Evolutionary conservation across 2,888 invertebrate species (phyloP).

Genomic region (Tipula helvola): DNA sequence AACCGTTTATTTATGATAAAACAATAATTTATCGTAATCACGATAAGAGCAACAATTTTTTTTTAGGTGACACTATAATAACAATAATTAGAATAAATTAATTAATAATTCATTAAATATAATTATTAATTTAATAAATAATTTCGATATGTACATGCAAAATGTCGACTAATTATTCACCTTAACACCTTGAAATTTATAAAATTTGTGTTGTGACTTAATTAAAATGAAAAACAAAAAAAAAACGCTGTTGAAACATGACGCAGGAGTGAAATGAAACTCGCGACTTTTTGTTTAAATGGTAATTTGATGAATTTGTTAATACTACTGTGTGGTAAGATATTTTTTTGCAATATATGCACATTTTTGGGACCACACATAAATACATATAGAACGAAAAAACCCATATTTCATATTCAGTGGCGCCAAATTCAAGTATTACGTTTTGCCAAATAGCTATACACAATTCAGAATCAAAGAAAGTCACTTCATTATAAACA

Average conservation of each 20-base stretch:
- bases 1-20: not conserved
- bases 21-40: not conserved
- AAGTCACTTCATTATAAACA: not conserved
- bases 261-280: not conserved
- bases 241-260: not conserved
- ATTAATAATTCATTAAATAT: not conserved
- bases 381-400: not conserved
- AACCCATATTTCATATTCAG: not conserved
- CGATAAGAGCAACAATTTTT: not conserved
- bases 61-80: not conserved
- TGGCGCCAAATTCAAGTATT: not conserved
- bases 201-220: not conserved
- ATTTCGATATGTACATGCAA: not conserved
- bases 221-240: not conserved
- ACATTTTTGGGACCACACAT: not conserved
- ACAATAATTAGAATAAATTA: constrained; percentile 4
- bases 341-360: not conserved
- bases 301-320: not conserved
- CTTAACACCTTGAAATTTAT: not conserved
- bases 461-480: not conserved
- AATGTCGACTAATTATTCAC: not conserved
- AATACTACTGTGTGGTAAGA: not conserved
- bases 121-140: not conserved
- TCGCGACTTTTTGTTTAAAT: not conserved
- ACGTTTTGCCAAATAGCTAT: not conserved